Evolutionary conservation across 1,140 invertebrate species (phyloP), one percentile per base, ranked within the genome.

Genomic region (Nasonia giraulti): DNA sequence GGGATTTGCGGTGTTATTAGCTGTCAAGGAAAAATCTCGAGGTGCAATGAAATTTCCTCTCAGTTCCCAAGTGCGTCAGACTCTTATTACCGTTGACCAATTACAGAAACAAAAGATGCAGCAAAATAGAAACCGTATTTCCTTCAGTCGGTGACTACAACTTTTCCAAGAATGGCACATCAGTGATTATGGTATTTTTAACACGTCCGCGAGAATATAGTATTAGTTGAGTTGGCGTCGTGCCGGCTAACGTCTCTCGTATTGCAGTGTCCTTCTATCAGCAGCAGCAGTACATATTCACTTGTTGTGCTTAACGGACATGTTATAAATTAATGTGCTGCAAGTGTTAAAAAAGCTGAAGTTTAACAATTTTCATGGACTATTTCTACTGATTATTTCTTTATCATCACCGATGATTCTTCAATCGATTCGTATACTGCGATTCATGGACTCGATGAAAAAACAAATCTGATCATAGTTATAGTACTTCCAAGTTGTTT

Each of bases 281-380:
- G n/a, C 12, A 27, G 14, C 84, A 86, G 75, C 74, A 86, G 82
- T 27, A 27, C 27, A 50, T 37, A 74, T 12, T 17, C 27, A 12
- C 78, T 20, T 50, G 82, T 2, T 91, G 89, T 44, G 7, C 7
- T 11, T 77, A 23, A 55, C 47, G 47, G 47, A 62, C 47, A 50
- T 5, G 37, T 47, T 11, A 23, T 2, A n/a, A 37, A 31, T 3
- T 20, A 40, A 68, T 87, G 10, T 88, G 0, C 23, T 2, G 14
- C 14, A 10, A 33, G 12, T 71, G 8, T 71, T 17, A 10, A 31
- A 31, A n/a, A 14, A 71, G 3, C 10, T 31, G 27, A 71, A 5
- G 10, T 69, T 31, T 17, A 71, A 27, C 6, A 69, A 27, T 27
- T 7, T 66, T 66, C 1, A 20, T 66, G 1, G 5, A 66, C 1